Percentiles rank a stretch among this genome's conserved stretches.
Conservation (phyloP, 2,113 vertebrate genomes). For the Tricholaema leucomelas region DNA sequence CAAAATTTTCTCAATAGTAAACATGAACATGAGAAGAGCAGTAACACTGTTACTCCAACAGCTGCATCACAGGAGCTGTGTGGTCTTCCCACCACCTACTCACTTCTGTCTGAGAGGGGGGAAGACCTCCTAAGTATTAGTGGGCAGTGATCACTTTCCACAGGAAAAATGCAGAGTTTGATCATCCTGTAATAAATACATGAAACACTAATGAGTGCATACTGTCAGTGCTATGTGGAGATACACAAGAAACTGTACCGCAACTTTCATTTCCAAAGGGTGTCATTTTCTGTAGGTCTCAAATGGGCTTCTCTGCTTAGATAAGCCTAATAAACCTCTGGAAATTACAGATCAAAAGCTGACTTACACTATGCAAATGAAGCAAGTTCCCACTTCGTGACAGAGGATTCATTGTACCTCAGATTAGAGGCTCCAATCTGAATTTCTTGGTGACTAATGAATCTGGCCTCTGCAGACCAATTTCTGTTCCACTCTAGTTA, state of each 20-base stretch:
- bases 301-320: constrained; percentile 69
- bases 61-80: not conserved
- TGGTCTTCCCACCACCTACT: not conserved
- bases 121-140: not conserved
- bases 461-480: constrained; percentile 78
- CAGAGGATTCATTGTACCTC: constrained; percentile 79
- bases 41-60: not conserved
- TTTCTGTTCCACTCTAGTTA: constrained; percentile 76
- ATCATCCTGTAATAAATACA: constrained; percentile 23
- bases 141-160: constrained; percentile 38
- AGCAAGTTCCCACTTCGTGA: constrained; percentile 74
- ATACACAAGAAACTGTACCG: not conserved
- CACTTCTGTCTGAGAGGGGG: not conserved
- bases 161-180: not conserved
- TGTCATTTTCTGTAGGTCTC: constrained; percentile 68
- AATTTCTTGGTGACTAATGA: constrained; percentile 81
- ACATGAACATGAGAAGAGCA: not conserved
- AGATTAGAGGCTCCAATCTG: constrained; percentile 77
- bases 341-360: constrained; percentile 76
- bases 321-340: constrained; percentile 76
- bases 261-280: constrained; percentile 52
- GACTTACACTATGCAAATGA: constrained; percentile 77
- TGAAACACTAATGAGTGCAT: not conserved
- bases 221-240: not conserved
- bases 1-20: not conserved